Evolutionary conservation across 2,113 vertebrate genomes (phyloP), one percentile per base, ranked within the genome.

Genomic region (Todiramphus chloris): DNA sequence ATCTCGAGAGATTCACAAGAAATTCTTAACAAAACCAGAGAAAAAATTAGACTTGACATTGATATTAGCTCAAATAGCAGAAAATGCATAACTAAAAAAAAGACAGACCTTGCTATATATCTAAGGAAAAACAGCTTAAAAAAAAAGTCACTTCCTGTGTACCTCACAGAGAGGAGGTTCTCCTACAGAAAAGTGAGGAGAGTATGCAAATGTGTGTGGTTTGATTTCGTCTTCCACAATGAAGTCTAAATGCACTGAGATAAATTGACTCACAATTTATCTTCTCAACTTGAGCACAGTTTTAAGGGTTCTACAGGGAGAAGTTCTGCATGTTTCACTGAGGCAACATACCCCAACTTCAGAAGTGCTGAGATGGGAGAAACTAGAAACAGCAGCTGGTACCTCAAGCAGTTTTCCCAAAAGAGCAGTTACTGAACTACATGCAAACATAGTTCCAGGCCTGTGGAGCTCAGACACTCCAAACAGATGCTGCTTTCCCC

Each of bases 351-450:
- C 2, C 30, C 31, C 73, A 62, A 11, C 39, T 72, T 35, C 53
- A 35, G 62, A 55, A 84, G 53, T 76, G 94, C 70, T 76, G 87
- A 96, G 58, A 82, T 58, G 48, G 62, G 31, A 91, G 58, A 84
- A 89, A 91, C 48, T 25, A 62, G 66, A 56, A 77, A 69, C 66
- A 87, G 74, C 93, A 96, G 94, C 87, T 95, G 87, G n/a, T 64
- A 69, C 56, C 35, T 93, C 53, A 74, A 67, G 60, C 64, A 60
- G 48, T 59, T 72, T 20, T 88, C 88, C 79, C 92, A 30, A 50
- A 88, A 77, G 75, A 90, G 27, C 59, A 77, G 27, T n/a, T 90
- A 74, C 46, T 50, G 62, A 90, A 77, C 63, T 50, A 59, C 24
- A 51, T 25, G 46, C 68, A 95, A 96, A 86, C 43, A 16, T 30